Conservation (phyloP, 2,888 invertebrate genomes). For the Steinernema scapterisci region DNA sequence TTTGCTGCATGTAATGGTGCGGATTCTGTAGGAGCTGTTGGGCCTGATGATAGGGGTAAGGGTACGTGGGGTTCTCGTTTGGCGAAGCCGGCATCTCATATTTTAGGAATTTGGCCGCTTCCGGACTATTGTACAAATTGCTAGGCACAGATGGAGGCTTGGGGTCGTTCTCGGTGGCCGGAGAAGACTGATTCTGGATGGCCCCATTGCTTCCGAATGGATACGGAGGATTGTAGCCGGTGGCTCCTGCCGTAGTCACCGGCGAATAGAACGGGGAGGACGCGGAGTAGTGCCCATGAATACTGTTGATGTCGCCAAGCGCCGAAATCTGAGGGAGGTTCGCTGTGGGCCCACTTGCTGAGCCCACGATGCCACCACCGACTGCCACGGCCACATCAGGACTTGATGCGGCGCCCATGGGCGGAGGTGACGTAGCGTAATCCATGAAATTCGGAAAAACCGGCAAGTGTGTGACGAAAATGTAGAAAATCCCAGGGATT, state of each 20-base stretch:
- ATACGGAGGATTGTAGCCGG: conserved; percentile 21
- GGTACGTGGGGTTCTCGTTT: neutral
- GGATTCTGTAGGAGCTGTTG: conserved; percentile 25
- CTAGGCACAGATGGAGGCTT: neutral
- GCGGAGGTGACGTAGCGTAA: conserved; percentile 29
- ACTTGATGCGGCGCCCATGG: conserved; percentile 23
- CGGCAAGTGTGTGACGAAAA: conserved; percentile 27
- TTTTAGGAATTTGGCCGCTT: conserved; percentile 4
- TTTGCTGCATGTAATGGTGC: conserved; percentile 24
- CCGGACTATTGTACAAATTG: neutral
- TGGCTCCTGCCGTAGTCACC: neutral
- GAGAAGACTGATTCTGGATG: neutral
- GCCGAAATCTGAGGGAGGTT: neutral
- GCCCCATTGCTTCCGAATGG: conserved; percentile 3
- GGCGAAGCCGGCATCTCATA: conserved; percentile 20
- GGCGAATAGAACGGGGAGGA: conserved; percentile 4
- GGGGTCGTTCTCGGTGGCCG: conserved; percentile 8
- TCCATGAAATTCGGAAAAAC: conserved; percentile 31
- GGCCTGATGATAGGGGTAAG: conserved; percentile 10
- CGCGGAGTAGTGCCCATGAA: conserved; percentile 12
- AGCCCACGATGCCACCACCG: neutral
- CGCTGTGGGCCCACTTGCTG: neutral
- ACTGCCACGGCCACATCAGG: conserved; percentile 21
- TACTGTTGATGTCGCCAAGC: conserved; percentile 6
- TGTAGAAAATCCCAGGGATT: conserved; percentile 31